Evolutionary conservation across 2,113 vertebrate genomes (phyloP).

Genomic region (Rhadina sibilatrix): DNA sequence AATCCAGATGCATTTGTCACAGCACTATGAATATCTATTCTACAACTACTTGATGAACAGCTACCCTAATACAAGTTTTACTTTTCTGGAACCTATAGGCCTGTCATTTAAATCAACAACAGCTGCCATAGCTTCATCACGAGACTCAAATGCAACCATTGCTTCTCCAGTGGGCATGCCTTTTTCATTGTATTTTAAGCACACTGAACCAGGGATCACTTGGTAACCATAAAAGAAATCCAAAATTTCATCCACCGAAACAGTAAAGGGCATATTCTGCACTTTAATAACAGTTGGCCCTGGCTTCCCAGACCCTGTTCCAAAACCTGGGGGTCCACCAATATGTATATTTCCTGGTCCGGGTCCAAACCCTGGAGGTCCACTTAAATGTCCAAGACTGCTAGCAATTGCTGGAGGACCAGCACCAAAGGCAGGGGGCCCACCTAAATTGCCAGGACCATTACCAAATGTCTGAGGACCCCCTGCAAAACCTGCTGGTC

Average conservation of each 20-base stretch:
- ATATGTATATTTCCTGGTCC: constrained; percentile 79
- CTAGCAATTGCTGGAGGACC: constrained; percentile 79
- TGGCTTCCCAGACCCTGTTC: constrained; percentile 81
- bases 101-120: constrained; percentile 97
- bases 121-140: constrained; percentile 93
- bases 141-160: constrained; percentile 97
- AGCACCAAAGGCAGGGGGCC: constrained; percentile 83
- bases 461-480: constrained; percentile 88
- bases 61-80: constrained; percentile 94
- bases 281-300: constrained; percentile 95
- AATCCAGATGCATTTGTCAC: constrained; percentile 79
- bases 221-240: constrained; percentile 99
- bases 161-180: constrained; percentile 97
- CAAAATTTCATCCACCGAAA: constrained; percentile 96
- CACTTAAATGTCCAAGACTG: constrained; percentile 78
- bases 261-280: constrained; percentile 98
- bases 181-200: constrained; percentile 96
- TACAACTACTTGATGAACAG: constrained; percentile 68
- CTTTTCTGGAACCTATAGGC: constrained; percentile 96
- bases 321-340: constrained; percentile 83
- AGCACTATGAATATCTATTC: constrained; percentile 76
- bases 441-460: constrained; percentile 77
- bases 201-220: constrained; percentile 94
- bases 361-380: constrained; percentile 78
- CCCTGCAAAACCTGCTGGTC: constrained; percentile 79